Conservation (phyloP, 2,888 invertebrate species). For the Anarsia innoxiella region DNA sequence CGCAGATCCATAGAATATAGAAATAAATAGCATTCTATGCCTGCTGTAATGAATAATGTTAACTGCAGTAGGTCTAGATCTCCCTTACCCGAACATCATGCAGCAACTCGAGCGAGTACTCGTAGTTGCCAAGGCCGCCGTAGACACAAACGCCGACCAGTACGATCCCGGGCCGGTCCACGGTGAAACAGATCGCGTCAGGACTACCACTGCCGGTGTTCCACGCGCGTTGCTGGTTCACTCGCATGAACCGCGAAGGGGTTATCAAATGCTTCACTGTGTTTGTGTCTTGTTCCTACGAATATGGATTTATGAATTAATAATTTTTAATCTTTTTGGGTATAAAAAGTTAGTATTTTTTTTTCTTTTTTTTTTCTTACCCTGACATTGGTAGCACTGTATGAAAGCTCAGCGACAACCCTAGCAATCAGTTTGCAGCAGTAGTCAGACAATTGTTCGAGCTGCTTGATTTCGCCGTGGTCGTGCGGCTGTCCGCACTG, state of each 20-base stretch:
- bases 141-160: conserved; percentile 94
- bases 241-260: conserved; percentile 91
- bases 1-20: no score
- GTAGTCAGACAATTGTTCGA: conserved; percentile 76
- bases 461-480: conserved; percentile 67
- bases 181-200: conserved; percentile 96
- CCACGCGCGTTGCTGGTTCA: conserved; percentile 94
- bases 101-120: conserved; percentile 92
- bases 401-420: conserved; percentile 88
- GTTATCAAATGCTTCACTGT: conserved; percentile 86
- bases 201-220: conserved; percentile 98
- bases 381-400: conserved; percentile 43
- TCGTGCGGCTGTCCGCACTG: conserved; percentile 63
- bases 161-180: conserved; percentile 91
- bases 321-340: no score
- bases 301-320: conserved; percentile 29
- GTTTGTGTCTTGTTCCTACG: conserved; percentile 82
- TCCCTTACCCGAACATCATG: conserved; percentile 76
- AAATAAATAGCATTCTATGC: no score
- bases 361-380: no score
- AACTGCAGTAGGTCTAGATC: not conserved
- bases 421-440: conserved; percentile 87
- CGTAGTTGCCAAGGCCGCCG: conserved; percentile 90
- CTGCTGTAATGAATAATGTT: no score
- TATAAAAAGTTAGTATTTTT: no score